These are phyloP conservation scores for Pavo muticus DNA, from an alignment of 2,113 vertebrate species.

Conservation along the genomic window DNA sequence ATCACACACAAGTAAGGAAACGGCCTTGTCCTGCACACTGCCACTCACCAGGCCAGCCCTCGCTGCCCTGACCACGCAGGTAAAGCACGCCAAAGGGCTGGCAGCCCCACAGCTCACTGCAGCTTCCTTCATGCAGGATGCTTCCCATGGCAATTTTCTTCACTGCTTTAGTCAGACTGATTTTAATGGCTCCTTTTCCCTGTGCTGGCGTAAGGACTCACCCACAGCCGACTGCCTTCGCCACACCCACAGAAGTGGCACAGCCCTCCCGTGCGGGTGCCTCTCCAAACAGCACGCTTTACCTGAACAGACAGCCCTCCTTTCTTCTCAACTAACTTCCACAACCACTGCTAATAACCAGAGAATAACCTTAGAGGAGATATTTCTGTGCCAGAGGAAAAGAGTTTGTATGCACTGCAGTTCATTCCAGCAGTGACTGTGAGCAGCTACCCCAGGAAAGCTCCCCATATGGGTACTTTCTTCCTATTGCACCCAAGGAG, in stretches of 20 bases:
- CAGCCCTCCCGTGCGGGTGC: background rate
- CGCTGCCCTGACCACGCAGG: background rate
- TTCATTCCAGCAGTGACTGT: background rate
- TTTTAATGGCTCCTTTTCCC: background rate
- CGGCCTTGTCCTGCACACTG: background rate
- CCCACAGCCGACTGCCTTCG: background rate
- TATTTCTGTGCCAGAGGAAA: background rate
- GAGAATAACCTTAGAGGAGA: background rate
- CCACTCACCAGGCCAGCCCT: fast-evolving
- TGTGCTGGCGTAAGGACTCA: background rate
- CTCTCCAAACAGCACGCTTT: background rate
- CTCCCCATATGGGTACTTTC: background rate
- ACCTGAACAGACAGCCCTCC: background rate
- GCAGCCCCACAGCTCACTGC: fast-evolving
- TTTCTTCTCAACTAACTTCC: background rate
- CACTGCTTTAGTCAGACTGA: fast-evolving
- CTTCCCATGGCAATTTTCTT: background rate
- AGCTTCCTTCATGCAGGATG: background rate
- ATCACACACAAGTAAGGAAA: background rate
- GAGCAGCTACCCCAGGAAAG: conserved; percentile 22
- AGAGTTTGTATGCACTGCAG: background rate
- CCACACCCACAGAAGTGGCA: background rate
- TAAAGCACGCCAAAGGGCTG: background rate
- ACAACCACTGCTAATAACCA: background rate
- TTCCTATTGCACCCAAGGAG: conserved; percentile 6